Evolutionary conservation across 2,888 invertebrate species (phyloP).

Genomic region (Prosapia bicincta): DNA sequence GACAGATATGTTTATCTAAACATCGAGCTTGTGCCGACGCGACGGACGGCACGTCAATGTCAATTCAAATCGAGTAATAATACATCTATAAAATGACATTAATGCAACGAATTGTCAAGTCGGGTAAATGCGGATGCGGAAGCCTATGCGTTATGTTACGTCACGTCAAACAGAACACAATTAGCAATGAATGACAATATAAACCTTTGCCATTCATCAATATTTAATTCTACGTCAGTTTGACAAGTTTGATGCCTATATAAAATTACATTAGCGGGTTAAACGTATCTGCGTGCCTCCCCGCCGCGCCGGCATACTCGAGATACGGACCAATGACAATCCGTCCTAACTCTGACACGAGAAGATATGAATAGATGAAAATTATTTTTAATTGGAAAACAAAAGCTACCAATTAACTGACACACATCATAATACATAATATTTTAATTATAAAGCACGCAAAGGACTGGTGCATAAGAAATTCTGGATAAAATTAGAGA

Average conservation of each 20-base stretch:
- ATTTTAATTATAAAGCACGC: too few species aligned
- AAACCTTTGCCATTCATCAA: constrained; percentile 3
- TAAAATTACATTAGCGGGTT: neutral
- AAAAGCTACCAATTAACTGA: too few species aligned
- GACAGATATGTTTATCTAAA: neutral
- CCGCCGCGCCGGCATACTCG: neutral
- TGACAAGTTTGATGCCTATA: neutral
- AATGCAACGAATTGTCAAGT: neutral
- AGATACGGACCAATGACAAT: neutral
- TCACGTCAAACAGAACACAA: neutral
- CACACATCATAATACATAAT: too few species aligned
- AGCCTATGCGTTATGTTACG: neutral
- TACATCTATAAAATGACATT: neutral
- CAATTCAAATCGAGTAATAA: neutral
- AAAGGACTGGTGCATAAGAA: too few species aligned
- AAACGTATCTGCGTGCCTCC: neutral
- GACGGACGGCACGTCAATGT: neutral
- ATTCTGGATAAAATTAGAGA: too few species aligned
- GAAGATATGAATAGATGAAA: neutral
- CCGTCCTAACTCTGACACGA: neutral
- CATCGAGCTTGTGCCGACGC: neutral
- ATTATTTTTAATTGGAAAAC: too few species aligned
- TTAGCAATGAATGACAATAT: constrained; percentile 5
- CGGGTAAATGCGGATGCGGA: neutral
- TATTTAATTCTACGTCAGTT: neutral